Percentiles rank a stretch among this genome's conserved stretches.
These are phyloP conservation scores for Itoplectis maculator DNA, from an alignment of 2,888 invertebrate species.

Conservation along the genomic window DNA sequence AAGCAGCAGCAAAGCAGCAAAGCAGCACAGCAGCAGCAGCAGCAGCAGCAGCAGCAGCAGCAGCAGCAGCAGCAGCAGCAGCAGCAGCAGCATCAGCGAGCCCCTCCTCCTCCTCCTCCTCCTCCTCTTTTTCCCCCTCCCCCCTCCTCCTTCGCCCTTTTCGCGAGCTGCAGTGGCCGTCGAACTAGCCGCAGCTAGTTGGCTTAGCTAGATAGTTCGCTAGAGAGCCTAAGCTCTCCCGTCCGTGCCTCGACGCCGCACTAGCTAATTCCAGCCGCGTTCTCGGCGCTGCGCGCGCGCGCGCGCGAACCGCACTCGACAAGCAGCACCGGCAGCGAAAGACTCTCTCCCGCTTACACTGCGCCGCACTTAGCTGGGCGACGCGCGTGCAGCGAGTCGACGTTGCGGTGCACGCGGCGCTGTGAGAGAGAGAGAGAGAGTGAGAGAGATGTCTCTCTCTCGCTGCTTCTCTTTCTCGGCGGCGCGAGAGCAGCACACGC, in stretches of 20 bases:
- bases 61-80: conserved; percentile 9
- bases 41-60: conserved; percentile 11
- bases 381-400: not conserved
- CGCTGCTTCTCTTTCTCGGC: not conserved
- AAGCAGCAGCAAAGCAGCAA: conserved; percentile 25
- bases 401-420: not conserved
- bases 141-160: conserved; percentile 60
- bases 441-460: not conserved
- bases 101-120: conserved; percentile 21
- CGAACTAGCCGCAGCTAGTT: conserved; percentile 50
- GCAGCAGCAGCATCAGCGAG: conserved; percentile 30
- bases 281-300: conserved; percentile 22
- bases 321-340: conserved; percentile 25
- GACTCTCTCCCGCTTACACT: conserved; percentile 49
- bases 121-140: conserved; percentile 55
- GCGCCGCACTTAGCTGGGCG: not conserved
- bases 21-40: conserved; percentile 22
- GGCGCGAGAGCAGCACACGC: conserved; percentile 58
- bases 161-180: conserved; percentile 45
- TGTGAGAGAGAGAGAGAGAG: too few species aligned
- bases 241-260: conserved; percentile 54
- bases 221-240: conserved; percentile 64
- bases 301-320: not conserved
- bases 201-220: conserved; percentile 60
- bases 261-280: conserved; percentile 66